A percentile compares a stretch with the other conserved stretches of the same genome.
phyloP scores from a whole-genome alignment of 2,113 vertebrate genomes.

The Phalacrocorax brasilianus region DNA sequence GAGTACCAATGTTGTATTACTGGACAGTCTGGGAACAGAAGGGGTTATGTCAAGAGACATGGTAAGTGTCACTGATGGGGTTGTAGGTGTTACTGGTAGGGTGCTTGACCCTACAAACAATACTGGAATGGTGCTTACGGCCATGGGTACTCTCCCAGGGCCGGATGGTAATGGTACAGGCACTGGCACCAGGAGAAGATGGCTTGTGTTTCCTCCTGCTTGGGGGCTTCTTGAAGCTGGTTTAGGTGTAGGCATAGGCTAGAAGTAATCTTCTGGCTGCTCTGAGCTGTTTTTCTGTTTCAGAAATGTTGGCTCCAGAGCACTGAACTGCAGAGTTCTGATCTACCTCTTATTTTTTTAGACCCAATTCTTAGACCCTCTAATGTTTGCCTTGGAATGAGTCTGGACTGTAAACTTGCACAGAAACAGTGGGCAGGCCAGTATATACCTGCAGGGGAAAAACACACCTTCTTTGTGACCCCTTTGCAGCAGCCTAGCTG shows the following conservation, averaged over 20 bases:
- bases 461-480: background rate
- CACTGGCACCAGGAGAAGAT: background rate
- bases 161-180: background rate
- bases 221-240: background rate
- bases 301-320: background rate
- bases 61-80: background rate
- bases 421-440: background rate
- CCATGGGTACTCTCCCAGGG: background rate
- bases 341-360: background rate
- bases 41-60: background rate
- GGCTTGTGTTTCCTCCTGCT: background rate
- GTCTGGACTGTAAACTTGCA: background rate
- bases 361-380: background rate
- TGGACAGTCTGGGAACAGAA: conserved; percentile 46
- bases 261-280: background rate
- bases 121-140: background rate
- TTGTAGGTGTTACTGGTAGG: background rate
- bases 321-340: background rate
- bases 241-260: background rate
- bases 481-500: background rate
- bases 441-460: background rate
- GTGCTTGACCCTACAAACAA: conserved; percentile 12
- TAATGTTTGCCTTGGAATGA: background rate
- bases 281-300: background rate
- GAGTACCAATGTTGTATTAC: conserved; percentile 38